Evolutionary conservation across 1,140 invertebrate genomes (phyloP).

Genomic region (Calliphora vicina): DNA sequence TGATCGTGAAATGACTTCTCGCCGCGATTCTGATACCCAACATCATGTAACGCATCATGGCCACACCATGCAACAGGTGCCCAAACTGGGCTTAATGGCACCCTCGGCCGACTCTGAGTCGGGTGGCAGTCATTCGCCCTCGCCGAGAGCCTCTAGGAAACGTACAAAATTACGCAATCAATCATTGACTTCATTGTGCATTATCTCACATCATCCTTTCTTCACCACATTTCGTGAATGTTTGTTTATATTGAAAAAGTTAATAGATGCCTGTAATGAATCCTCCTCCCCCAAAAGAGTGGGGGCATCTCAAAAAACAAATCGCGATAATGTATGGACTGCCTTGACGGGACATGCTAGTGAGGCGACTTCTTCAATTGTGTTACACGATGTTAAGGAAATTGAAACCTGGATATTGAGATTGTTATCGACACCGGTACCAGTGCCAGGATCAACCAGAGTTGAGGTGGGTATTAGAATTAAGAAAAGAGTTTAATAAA

Average conservation of each 20-base stretch:
- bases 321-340: conserved; percentile 92
- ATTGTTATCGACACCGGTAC: conserved; percentile 94
- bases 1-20: conserved; percentile 78
- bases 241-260: conserved; percentile 91
- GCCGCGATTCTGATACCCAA: conserved; percentile 69
- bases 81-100: conserved; percentile 72
- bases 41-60: conserved; percentile 42
- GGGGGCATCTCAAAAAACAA: conserved; percentile 81
- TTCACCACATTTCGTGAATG: conserved; percentile 98
- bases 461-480: conserved; percentile 74
- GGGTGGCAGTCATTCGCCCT: conserved; percentile 85
- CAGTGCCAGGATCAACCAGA: conserved; percentile 95
- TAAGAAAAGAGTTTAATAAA: too few species aligned
- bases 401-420: conserved; percentile 99
- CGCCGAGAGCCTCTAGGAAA: conserved; percentile 81
- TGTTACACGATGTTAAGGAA: conserved; percentile 95
- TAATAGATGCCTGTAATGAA: conserved; percentile 97
- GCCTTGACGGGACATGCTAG: conserved; percentile 76
- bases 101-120: conserved; percentile 84
- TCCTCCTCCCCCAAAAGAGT: conserved; percentile 86
- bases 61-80: conserved; percentile 52
- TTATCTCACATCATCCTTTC: conserved; percentile 99
- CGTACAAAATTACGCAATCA: conserved; percentile 83
- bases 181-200: conserved; percentile 95
- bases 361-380: conserved; percentile 83